Evolutionary conservation across 2,888 invertebrate species (phyloP).

Genomic region (Boloria selene): DNA sequence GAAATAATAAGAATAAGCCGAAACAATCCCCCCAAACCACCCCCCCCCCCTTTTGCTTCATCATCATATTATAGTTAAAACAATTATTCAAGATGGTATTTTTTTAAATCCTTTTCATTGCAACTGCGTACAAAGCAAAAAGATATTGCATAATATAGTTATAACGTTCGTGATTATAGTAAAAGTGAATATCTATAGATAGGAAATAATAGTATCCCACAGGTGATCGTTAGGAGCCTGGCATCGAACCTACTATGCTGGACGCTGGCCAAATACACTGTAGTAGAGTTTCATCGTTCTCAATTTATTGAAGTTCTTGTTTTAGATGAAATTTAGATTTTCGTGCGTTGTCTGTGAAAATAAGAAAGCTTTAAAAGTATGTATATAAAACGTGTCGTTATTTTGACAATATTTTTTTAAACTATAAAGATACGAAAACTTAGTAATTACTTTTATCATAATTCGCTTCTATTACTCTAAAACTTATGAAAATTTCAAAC

Average conservation of each 20-base stretch:
- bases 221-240: slow-evolving; percentile 46
- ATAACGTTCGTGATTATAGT: not conserved
- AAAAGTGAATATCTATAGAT: not conserved
- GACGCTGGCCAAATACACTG: slow-evolving; percentile 43
- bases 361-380: slow-evolving; percentile 1
- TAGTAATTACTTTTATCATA: too few species aligned
- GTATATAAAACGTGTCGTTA: not conserved
- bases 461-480: too few species aligned
- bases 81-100: too few species aligned
- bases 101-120: too few species aligned
- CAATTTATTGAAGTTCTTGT: slow-evolving; percentile 48
- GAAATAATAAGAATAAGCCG: too few species aligned
- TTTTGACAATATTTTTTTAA: too few species aligned
- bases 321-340: slow-evolving; percentile 43
- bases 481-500: too few species aligned
- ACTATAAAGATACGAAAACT: too few species aligned
- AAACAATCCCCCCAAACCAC: too few species aligned
- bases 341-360: slow-evolving; percentile 6
- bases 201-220: slow-evolving; percentile 32
- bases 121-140: too few species aligned
- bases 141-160: not conserved
- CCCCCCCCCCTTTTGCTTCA: too few species aligned
- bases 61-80: too few species aligned
- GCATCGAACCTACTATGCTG: slow-evolving; percentile 42
- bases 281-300: slow-evolving; percentile 38